These are phyloP conservation scores for Selene dorsalis DNA, from an alignment of 2,797 vertebrate species.

Conservation along the genomic window DNA sequence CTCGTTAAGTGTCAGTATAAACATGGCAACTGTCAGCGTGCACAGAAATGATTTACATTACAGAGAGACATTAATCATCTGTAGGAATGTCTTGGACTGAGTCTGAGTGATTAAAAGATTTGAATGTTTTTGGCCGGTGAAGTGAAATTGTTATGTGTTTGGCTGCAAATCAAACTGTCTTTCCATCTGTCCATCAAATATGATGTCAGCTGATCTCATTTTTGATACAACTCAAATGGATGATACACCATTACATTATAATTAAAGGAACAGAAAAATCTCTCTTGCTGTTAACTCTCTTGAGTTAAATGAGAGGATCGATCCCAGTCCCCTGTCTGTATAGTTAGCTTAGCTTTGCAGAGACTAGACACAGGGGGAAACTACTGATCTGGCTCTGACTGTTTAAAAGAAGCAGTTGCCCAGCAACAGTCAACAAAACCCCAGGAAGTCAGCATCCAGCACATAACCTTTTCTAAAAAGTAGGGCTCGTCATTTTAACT, in stretches of 20 bases:
- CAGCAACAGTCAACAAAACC: neutral
- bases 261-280: neutral
- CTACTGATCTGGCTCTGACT: neutral
- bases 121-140: neutral
- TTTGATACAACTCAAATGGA: neutral
- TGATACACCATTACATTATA: neutral
- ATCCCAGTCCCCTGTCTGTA: neutral
- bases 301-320: neutral
- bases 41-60: constrained; percentile 6
- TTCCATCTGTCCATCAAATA: neutral
- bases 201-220: neutral
- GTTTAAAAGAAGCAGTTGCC: neutral
- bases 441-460: no score
- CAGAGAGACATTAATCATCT: constrained; percentile 25
- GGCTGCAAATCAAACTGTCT: neutral
- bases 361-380: neutral
- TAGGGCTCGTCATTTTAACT: neutral
- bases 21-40: constrained; percentile 34
- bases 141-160: no score
- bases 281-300: neutral
- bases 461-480: neutral
- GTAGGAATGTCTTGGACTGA: neutral
- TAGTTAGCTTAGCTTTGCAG: neutral
- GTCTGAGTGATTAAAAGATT: neutral
- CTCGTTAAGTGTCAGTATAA: constrained; percentile 32